Evolutionary conservation across 2,888 invertebrate species (phyloP).

Genomic region (Acronicta aceris): DNA sequence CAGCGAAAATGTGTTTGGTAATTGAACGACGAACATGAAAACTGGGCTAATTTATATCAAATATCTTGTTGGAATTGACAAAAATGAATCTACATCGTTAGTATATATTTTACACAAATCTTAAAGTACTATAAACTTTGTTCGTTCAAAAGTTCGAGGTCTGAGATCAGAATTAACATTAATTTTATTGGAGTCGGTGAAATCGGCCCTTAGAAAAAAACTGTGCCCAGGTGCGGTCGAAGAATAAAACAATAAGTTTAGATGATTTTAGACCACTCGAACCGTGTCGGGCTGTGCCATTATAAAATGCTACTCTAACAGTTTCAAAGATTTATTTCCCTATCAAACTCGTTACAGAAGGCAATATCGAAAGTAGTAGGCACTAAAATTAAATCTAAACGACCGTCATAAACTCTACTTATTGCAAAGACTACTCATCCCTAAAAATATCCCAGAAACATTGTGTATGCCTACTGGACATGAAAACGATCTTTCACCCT

Average conservation of each 20-base stretch:
- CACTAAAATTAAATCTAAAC: conserved; percentile 43
- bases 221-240: too few species aligned
- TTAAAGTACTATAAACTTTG: too few species aligned
- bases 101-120: background rate
- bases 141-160: too few species aligned
- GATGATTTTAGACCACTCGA: too few species aligned
- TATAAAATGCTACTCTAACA: conserved; percentile 17
- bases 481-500: background rate
- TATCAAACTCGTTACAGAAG: conserved; percentile 34
- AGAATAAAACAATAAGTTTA: too few species aligned
- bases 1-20: conserved; percentile 1
- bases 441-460: conserved; percentile 18
- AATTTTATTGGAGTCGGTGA: too few species aligned
- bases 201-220: too few species aligned
- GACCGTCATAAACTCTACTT: conserved; percentile 28
- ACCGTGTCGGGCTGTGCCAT: conserved; percentile 4
- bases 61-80: background rate
- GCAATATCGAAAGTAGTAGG: conserved; percentile 33
- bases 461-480: background rate
- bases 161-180: too few species aligned
- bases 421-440: conserved; percentile 25
- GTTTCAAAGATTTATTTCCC: conserved; percentile 41
- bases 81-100: too few species aligned
- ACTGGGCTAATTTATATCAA: background rate
- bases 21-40: background rate